phyloP scores from a whole-genome alignment of 2,113 vertebrate genomes.

The Parus major region DNA sequence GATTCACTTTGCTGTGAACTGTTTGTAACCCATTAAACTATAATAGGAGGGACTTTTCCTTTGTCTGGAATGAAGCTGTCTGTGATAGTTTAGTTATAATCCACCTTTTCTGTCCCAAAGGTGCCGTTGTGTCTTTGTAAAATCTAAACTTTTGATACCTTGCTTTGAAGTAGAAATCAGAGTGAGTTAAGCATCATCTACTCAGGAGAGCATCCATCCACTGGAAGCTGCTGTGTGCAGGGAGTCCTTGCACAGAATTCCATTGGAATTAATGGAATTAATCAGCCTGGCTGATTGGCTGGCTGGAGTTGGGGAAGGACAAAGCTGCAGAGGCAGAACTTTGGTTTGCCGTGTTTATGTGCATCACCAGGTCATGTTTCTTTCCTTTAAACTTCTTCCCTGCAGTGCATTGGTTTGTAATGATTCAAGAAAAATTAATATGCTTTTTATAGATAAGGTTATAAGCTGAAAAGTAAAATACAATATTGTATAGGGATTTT shows the following conservation, averaged over 20 bases:
- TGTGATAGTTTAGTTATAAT: background rate
- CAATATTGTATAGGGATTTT: background rate
- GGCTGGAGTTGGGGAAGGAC: background rate
- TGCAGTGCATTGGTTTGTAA: background rate
- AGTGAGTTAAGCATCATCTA: background rate
- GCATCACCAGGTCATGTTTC: background rate
- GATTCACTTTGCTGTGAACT: background rate
- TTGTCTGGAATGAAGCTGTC: background rate
- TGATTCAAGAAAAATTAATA: background rate
- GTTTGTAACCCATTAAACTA: background rate
- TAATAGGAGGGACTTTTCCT: background rate
- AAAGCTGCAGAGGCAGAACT: background rate
- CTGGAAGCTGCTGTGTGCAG: background rate
- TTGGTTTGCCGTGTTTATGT: background rate
- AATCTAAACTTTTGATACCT: background rate
- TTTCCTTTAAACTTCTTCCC: background rate
- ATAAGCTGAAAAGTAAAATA: background rate
- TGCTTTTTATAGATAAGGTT: background rate
- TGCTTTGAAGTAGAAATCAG: background rate
- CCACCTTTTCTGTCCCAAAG: background rate
- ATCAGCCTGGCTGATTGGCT: rapidly evolving
- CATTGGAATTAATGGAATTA: background rate
- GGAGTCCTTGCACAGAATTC: background rate
- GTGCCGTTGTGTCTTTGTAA: background rate
- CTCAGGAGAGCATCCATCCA: background rate